Evolutionary conservation across 2,888 invertebrate species (phyloP).

Genomic region (Nephrotoma appendiculata): DNA sequence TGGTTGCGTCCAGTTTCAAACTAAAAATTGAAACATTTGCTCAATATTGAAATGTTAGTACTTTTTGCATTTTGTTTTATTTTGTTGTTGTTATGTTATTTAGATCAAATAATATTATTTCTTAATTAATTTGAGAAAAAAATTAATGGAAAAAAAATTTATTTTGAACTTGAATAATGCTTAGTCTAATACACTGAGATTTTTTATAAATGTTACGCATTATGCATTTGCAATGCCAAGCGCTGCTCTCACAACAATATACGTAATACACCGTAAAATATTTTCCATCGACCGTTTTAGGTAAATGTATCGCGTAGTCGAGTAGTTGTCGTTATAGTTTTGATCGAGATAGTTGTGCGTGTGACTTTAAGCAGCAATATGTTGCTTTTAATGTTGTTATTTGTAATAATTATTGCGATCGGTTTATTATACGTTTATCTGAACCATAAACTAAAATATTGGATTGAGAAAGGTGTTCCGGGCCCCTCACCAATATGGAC

Average conservation of each 20-base stretch:
- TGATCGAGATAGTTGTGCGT: not conserved
- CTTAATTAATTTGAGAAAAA: not conserved
- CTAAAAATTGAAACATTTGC: not conserved
- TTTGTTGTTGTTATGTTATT: no score
- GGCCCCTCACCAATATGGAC: slow-evolving; percentile 25
- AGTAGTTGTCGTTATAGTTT: not conserved
- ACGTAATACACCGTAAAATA: not conserved
- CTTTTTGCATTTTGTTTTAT: not conserved
- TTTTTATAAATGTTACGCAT: not conserved
- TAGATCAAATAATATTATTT: not conserved
- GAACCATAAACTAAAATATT: slow-evolving; percentile 26
- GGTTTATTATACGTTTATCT: slow-evolving; percentile 18
- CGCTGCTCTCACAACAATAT: not conserved
- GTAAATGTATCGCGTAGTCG: not conserved
- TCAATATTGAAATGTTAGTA: not conserved
- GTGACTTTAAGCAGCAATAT: not conserved
- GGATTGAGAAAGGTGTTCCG: slow-evolving; percentile 27
- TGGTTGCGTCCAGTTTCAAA: not conserved
- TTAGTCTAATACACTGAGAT: no score
- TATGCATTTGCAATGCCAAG: not conserved
- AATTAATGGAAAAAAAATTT: no score
- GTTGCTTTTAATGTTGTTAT: not conserved
- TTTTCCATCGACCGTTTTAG: not conserved
- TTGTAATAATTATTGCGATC: slow-evolving; percentile 12
- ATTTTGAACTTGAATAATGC: no score